Conservation (phyloP, 1,140 invertebrate genomes). For the Drosophila novamexicana region DNA sequence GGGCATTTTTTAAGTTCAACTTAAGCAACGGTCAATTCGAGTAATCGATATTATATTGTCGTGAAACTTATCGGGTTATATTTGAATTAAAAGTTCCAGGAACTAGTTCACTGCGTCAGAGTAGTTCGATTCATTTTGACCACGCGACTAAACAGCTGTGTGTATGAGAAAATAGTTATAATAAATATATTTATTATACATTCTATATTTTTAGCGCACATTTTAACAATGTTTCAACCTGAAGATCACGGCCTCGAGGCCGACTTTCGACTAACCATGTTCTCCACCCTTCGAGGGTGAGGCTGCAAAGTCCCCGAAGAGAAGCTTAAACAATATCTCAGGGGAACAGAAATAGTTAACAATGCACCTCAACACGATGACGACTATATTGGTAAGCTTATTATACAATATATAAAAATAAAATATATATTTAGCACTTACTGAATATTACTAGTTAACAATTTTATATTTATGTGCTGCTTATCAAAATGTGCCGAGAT, state of each 20-base stretch:
- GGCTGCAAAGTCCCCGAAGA: conserved; percentile 92
- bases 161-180: background rate
- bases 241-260: conserved; percentile 61
- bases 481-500: background rate
- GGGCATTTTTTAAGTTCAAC: background rate
- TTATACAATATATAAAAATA: background rate
- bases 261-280: conserved; percentile 89
- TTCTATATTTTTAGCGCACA: background rate
- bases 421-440: background rate
- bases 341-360: conserved; percentile 85
- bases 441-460: background rate
- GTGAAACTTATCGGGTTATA: background rate
- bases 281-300: conserved; percentile 91
- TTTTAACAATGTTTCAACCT: conserved; percentile 64
- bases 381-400: conserved; percentile 63
- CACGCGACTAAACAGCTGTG: conserved; percentile 5
- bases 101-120: background rate
- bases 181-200: background rate
- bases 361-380: conserved; percentile 44
- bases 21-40: background rate
- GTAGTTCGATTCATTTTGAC: background rate
- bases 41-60: background rate
- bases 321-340: conserved; percentile 88
- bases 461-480: background rate
- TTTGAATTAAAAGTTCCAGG: background rate